phyloP scores from a whole-genome alignment of 2,797 vertebrate species.

The Leuciscus waleckii region DNA sequence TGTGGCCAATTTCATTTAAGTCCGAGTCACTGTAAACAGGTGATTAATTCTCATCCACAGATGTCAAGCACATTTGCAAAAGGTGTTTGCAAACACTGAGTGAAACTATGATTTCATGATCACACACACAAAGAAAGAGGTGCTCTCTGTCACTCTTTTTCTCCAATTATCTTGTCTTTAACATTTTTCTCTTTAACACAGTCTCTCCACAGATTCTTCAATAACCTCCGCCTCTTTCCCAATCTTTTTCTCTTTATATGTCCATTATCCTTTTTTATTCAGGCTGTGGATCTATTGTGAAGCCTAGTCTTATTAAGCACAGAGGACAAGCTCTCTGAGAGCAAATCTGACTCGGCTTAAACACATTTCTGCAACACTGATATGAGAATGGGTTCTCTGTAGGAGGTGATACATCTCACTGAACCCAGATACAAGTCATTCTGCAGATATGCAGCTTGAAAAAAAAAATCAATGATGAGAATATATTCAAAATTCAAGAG shows the following conservation, averaged over 20 bases:
- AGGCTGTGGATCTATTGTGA: slow-evolving; percentile 34
- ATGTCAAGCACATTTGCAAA: slow-evolving; percentile 18
- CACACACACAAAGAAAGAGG: neutral
- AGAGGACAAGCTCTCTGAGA: slow-evolving; percentile 23
- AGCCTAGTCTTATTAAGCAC: slow-evolving; percentile 41
- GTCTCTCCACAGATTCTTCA: neutral
- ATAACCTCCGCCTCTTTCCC: neutral
- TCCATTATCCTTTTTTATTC: slow-evolving; percentile 32
- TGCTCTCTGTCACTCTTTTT: neutral
- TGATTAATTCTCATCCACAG: slow-evolving; percentile 39
- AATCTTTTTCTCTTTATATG: slow-evolving; percentile 7
- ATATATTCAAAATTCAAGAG: slow-evolving; percentile 4
- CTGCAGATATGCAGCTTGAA: neutral
- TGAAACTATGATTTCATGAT: neutral
- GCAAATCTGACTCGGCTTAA: slow-evolving; percentile 42
- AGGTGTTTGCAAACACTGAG: neutral
- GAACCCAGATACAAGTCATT: slow-evolving; percentile 39
- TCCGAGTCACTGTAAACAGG: slow-evolving; percentile 6
- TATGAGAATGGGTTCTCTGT: slow-evolving; percentile 43
- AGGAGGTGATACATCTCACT: slow-evolving; percentile 37
- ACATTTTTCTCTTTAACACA: neutral
- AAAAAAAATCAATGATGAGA: slow-evolving; percentile 6
- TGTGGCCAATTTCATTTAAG: slow-evolving; percentile 46
- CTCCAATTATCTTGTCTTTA: neutral
- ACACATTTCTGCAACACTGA: slow-evolving; percentile 50